Evolutionary conservation across 2,888 invertebrate species (phyloP).

Genomic region (Geophilus truncorum): DNA sequence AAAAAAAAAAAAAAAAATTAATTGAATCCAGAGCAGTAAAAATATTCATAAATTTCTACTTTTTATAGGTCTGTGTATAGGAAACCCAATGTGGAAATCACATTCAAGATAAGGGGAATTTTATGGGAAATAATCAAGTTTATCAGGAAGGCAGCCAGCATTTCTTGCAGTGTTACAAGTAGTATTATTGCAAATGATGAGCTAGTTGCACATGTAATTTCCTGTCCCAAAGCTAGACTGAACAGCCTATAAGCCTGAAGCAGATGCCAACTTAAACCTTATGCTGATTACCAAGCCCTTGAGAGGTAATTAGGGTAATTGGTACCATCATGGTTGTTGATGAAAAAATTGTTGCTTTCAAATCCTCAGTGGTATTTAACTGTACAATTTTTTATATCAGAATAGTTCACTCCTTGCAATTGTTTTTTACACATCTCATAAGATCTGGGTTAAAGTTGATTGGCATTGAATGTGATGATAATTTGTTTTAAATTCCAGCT

Average conservation of each 20-base stretch:
- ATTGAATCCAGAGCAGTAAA: not conserved
- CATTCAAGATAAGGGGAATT: not conserved
- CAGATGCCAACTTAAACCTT: not conserved
- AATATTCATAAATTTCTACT: not conserved
- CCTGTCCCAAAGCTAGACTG: not conserved
- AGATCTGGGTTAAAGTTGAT: too few relatives aligned
- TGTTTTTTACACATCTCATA: too few relatives aligned
- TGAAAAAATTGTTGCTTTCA: not conserved
- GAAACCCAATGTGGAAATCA: not conserved
- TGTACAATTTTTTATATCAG: too few relatives aligned
- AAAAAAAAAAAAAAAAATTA: not conserved
- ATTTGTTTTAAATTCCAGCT: too few relatives aligned
- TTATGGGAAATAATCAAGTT: not conserved
- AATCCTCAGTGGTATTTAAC: not conserved
- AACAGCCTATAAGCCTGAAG: not conserved
- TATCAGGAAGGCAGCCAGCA: not conserved
- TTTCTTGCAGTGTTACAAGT: not conserved
- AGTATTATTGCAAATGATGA: not conserved
- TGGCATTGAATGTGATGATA: too few relatives aligned
- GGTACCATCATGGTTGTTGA: not conserved
- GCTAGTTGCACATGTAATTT: conserved; percentile 1
- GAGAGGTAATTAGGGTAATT: not conserved
- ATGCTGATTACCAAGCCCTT: not conserved
- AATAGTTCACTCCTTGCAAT: too few relatives aligned
- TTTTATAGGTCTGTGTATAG: not conserved